A percentile compares a stretch with the other conserved stretches of the same genome.
Evolutionary conservation across 1,140 invertebrate genomes (phyloP).

Genomic region (Cyrtorhinus lividipennis): DNA sequence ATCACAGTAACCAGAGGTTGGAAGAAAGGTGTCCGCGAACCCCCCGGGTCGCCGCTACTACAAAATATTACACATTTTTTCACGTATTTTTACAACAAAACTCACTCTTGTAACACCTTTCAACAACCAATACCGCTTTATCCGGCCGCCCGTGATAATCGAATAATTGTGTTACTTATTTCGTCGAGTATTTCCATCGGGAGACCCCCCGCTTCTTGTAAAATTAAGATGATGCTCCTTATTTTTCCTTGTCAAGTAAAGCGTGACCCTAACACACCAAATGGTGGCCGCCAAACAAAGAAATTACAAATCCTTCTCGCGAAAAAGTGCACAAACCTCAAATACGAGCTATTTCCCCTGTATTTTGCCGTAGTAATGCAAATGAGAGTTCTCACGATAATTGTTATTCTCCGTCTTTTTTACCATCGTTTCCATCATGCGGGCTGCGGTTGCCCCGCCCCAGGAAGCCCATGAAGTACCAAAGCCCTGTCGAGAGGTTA

Average conservation of each 20-base stretch:
- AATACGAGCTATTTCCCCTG: too few species aligned
- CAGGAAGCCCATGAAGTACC: too few species aligned
- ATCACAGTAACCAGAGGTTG: constrained; percentile 3
- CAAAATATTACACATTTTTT: constrained; percentile 7
- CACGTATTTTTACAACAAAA: too few species aligned
- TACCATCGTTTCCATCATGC: too few species aligned
- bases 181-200: background rate
- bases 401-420: background rate
- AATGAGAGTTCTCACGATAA: background rate
- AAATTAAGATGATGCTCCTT: constrained; percentile 30
- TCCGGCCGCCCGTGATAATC: background rate
- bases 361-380: background rate
- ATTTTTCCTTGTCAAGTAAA: constrained; percentile 35
- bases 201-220: constrained; percentile 1
- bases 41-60: constrained; percentile 15
- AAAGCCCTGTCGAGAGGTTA: too few species aligned
- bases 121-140: background rate
- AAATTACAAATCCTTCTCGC: constrained; percentile 33
- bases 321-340: too few species aligned
- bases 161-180: background rate
- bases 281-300: constrained; percentile 54
- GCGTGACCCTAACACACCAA: constrained; percentile 44
- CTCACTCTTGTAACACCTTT: too few species aligned
- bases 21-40: background rate
- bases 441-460: too few species aligned